Evolutionary conservation across 2,888 invertebrate genomes (phyloP).

Genomic region (Nephrotoma guestfalica): DNA sequence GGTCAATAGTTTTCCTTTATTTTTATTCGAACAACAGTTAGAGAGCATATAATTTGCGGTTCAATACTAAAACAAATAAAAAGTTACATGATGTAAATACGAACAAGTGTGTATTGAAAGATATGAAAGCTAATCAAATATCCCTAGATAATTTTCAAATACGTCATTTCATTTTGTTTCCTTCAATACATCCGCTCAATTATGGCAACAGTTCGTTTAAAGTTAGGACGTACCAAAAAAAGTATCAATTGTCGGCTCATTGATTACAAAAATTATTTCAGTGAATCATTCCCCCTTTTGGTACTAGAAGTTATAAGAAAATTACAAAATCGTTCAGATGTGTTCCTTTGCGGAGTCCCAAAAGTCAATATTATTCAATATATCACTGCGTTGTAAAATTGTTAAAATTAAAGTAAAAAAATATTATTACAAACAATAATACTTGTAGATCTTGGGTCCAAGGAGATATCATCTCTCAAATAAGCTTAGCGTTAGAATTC

Average conservation of each 20-base stretch:
- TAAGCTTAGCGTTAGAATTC: conserved; percentile 23
- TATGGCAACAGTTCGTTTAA: neutral
- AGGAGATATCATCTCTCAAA: conserved; percentile 26
- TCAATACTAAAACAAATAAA: neutral
- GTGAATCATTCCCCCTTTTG: conserved; percentile 18
- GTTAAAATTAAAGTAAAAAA: neutral
- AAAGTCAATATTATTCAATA: conserved; percentile 22
- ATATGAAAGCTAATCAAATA: neutral
- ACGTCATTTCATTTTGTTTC: neutral
- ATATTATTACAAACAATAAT: neutral
- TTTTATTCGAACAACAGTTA: neutral
- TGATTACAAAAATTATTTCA: conserved; percentile 6
- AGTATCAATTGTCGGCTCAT: neutral
- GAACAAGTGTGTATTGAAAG: neutral
- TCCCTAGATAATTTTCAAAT: neutral
- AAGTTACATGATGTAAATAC: neutral
- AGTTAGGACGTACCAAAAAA: neutral
- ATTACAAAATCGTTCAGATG: conserved; percentile 26
- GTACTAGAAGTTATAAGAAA: conserved; percentile 26
- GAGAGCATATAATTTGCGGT: neutral
- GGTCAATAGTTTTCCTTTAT: neutral
- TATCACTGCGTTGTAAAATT: neutral
- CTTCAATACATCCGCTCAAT: neutral
- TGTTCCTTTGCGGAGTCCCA: conserved; percentile 23
- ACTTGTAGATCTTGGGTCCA: conserved; percentile 21